phyloP scores from a whole-genome alignment of 1,140 invertebrate genomes.

The Wiebesia pumilae region DNA sequence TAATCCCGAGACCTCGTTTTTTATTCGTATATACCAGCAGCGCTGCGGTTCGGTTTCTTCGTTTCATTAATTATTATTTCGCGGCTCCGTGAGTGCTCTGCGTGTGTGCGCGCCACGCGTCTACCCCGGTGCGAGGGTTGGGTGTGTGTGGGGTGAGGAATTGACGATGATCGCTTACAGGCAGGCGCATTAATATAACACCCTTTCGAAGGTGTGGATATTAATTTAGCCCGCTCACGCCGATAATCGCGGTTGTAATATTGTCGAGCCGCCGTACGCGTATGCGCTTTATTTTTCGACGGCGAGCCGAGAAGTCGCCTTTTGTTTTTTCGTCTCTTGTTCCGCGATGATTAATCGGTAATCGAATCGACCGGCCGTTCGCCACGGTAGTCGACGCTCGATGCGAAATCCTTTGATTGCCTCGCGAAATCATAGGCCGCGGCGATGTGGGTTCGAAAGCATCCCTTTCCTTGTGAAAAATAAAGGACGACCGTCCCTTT shows the following conservation, averaged over 20 bases:
- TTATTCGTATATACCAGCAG: conserved; percentile 53
- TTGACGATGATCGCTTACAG: conserved; percentile 46
- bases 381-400: conserved; percentile 4
- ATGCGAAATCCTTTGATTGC: not conserved
- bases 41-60: conserved; percentile 8
- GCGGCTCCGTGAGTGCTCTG: not conserved
- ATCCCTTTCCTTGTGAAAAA: no score
- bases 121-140: not conserved
- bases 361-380: conserved; percentile 6
- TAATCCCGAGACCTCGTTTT: conserved; percentile 40
- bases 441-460: not conserved
- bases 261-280: not conserved
- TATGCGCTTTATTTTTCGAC: not conserved
- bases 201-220: conserved; percentile 46
- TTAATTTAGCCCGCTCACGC: conserved; percentile 39
- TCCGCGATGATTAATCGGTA: conserved; percentile 19
- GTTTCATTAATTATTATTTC: conserved; percentile 56
- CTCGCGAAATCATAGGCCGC: not conserved
- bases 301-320: not conserved
- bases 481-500: no score
- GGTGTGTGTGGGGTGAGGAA: no score
- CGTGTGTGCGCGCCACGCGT: not conserved
- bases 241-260: conserved; percentile 46
- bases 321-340: conserved; percentile 7
- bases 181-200: conserved; percentile 26